Conservation (phyloP, 2,888 invertebrate genomes). For the Spodoptera picta region DNA sequence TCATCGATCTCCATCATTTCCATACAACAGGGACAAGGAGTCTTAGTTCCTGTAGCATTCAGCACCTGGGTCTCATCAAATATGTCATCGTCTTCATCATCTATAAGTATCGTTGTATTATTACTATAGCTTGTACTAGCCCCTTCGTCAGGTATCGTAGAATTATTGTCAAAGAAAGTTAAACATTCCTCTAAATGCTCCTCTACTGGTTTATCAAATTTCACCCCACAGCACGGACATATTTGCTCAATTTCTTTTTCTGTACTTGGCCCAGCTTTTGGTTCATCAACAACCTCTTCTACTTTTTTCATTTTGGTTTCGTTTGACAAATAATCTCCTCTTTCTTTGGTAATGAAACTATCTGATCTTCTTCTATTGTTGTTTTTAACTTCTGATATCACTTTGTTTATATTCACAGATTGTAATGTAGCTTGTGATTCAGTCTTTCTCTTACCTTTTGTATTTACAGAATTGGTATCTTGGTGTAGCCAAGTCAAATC, state of each 20-base stretch:
- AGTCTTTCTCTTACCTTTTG: slow-evolving; percentile 29
- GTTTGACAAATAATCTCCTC: slow-evolving; percentile 24
- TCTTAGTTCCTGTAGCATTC: slow-evolving; percentile 82
- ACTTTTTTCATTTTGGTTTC: slow-evolving; percentile 4
- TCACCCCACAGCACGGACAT: slow-evolving; percentile 83
- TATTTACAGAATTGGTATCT: slow-evolving; percentile 7
- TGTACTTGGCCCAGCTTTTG: slow-evolving; percentile 59
- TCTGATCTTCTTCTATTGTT: slow-evolving; percentile 26
- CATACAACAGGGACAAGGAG: slow-evolving; percentile 90
- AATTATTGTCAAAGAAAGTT: slow-evolving; percentile 79
- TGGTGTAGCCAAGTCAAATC: slow-evolving; percentile 38
- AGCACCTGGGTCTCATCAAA: slow-evolving; percentile 75
- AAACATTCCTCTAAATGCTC: slow-evolving; percentile 87
- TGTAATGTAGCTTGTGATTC: slow-evolving; percentile 28
- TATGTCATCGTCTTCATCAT: slow-evolving; percentile 72
- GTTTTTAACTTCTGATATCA: not conserved
- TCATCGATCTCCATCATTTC: slow-evolving; percentile 80
- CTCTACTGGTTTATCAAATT: slow-evolving; percentile 70
- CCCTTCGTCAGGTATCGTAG: slow-evolving; percentile 75
- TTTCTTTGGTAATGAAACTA: slow-evolving; percentile 24
- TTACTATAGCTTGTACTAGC: slow-evolving; percentile 64
- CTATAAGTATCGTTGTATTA: slow-evolving; percentile 69
- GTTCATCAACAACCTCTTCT: slow-evolving; percentile 20
- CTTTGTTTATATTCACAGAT: not conserved
- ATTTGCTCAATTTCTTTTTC: slow-evolving; percentile 50